Evolutionary conservation across 2,888 invertebrate genomes (phyloP).

Genomic region (Xanthorhoe spadicearia): DNA sequence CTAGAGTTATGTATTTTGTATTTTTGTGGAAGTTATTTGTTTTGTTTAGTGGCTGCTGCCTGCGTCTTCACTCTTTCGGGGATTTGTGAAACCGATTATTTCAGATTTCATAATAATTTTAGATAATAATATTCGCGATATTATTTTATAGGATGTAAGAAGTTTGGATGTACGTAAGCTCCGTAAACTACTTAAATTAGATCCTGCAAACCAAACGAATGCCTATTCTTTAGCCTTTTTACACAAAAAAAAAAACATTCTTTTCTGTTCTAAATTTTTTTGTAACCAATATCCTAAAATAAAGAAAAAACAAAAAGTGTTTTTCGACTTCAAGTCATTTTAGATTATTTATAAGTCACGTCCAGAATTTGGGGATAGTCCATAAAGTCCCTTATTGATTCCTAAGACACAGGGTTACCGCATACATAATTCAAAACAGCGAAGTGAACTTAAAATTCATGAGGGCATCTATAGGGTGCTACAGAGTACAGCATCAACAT

Average conservation of each 20-base stretch:
- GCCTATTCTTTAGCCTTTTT: too few relatives aligned
- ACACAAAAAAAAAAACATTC: too few relatives aligned
- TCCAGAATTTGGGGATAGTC: neutral
- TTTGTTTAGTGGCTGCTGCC: neutral
- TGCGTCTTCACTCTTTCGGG: neutral
- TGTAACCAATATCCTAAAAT: neutral
- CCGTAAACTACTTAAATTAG: too few relatives aligned
- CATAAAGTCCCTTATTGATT: slow-evolving; percentile 35
- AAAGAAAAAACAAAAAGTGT: neutral
- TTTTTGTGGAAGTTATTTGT: slow-evolving; percentile 11
- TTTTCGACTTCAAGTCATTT: neutral
- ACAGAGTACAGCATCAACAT: neutral
- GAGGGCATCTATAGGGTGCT: slow-evolving; percentile 58
- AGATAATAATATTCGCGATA: too few relatives aligned
- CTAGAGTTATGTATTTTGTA: slow-evolving; percentile 17
- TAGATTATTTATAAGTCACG: neutral
- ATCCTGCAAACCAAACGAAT: too few relatives aligned
- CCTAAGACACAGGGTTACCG: slow-evolving; percentile 40
- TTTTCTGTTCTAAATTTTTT: too few relatives aligned
- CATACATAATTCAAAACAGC: slow-evolving; percentile 66
- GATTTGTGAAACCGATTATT: neutral
- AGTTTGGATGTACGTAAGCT: too few relatives aligned
- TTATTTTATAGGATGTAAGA: too few relatives aligned
- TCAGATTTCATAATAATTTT: neutral
- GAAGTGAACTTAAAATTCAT: slow-evolving; percentile 74